These are phyloP conservation scores for Porphyrio hochstetteri DNA, from an alignment of 2,113 vertebrate species.

Conservation along the genomic window DNA sequence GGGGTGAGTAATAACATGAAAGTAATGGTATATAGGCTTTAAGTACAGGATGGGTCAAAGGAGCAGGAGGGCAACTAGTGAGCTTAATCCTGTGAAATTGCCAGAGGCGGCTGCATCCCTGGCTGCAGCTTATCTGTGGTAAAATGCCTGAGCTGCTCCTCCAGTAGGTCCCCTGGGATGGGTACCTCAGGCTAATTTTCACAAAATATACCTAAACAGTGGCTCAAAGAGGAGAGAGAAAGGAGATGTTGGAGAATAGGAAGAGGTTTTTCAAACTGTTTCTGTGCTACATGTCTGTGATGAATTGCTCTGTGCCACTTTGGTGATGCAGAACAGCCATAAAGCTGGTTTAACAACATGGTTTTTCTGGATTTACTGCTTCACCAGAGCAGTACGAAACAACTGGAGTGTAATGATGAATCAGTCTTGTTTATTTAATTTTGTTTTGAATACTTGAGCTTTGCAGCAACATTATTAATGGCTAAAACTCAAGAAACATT, in stretches of 20 bases:
- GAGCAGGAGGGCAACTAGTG: neutral
- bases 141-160: neutral
- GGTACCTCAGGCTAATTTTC: neutral
- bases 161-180: neutral
- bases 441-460: conserved; percentile 34
- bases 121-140: neutral
- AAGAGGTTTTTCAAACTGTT: neutral
- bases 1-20: neutral
- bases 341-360: conserved; percentile 12
- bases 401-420: conserved; percentile 10
- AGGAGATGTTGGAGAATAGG: neutral
- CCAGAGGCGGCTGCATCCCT: neutral
- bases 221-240: neutral
- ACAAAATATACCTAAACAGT: neutral
- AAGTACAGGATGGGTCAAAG: neutral
- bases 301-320: neutral
- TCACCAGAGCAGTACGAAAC: neutral
- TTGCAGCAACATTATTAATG: conserved; percentile 28
- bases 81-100: neutral
- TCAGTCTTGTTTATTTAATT: conserved; percentile 41
- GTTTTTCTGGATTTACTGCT: conserved; percentile 8
- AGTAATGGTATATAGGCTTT: neutral
- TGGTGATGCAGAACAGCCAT: conserved; percentile 12
- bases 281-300: neutral
- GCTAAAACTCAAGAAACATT: neutral